A percentile compares a stretch with the other conserved stretches of the same genome.
phyloP scores from a whole-genome alignment of 2,888 invertebrate species.

The Limenitis camilla region DNA sequence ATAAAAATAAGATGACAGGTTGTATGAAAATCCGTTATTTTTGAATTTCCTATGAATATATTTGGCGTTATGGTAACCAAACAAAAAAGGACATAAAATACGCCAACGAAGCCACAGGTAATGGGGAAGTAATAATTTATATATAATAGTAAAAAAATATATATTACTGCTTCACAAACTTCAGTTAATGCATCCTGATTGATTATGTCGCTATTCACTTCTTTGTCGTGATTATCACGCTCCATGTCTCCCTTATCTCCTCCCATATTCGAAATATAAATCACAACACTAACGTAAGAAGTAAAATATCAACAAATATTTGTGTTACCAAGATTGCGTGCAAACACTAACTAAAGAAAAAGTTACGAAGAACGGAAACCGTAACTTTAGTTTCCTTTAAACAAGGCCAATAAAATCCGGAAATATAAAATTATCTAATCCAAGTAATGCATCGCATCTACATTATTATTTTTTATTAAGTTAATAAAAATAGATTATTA shows the following conservation, averaged over 20 bases:
- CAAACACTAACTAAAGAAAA: constrained; percentile 33
- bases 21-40: no score
- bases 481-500: no score
- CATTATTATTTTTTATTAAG: not conserved
- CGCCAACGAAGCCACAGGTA: no score
- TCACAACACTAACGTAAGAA: constrained; percentile 9
- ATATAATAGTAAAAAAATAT: not conserved
- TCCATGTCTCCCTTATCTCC: constrained; percentile 26
- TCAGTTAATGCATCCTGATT: constrained; percentile 18
- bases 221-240: constrained; percentile 4
- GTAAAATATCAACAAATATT: constrained; percentile 33
- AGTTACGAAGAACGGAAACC: constrained; percentile 31
- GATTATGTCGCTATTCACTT: constrained; percentile 17
- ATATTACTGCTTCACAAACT: constrained; percentile 19
- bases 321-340: constrained; percentile 33
- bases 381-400: constrained; percentile 43
- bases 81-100: no score
- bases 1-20: no score
- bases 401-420: constrained; percentile 41
- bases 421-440: constrained; percentile 18
- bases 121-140: no score
- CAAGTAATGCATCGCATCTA: constrained; percentile 7
- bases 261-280: constrained; percentile 30
- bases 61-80: no score
- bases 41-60: no score